Evolutionary conservation across 2,797 vertebrate genomes (phyloP).

Genomic region (Cuculus canorus): DNA sequence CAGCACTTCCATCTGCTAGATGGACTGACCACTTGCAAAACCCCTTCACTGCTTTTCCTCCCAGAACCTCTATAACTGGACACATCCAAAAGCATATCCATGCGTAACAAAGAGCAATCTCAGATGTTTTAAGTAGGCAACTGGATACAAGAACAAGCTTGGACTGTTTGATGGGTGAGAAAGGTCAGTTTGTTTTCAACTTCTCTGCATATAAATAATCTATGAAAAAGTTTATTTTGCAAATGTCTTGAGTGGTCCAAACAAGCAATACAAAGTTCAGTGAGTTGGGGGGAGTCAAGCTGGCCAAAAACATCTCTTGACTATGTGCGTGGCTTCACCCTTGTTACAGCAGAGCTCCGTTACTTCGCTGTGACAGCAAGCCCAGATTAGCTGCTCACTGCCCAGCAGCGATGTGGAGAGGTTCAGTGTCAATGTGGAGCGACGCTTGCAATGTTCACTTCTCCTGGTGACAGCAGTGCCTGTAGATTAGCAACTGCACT

Average conservation of each 20-base stretch:
- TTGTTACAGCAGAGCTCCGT: background rate
- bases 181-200: constrained; percentile 63
- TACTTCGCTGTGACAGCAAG: background rate
- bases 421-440: background rate
- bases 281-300: background rate
- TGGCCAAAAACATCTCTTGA: background rate
- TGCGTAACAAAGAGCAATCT: constrained; percentile 46
- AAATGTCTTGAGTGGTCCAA: constrained; percentile 36
- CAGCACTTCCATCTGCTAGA: constrained; percentile 27
- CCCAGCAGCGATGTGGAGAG: background rate
- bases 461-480: background rate
- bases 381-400: background rate
- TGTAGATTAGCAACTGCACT: background rate
- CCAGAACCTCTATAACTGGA: background rate
- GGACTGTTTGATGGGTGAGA: constrained; percentile 61
- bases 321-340: background rate
- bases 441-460: background rate
- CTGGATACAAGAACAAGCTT: background rate
- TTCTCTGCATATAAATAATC: constrained; percentile 58
- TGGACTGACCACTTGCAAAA: constrained; percentile 54
- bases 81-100: background rate
- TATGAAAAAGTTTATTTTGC: constrained; percentile 51
- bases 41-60: background rate
- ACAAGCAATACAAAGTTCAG: constrained; percentile 60
- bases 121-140: constrained; percentile 26